A percentile compares a stretch with the other conserved stretches of the same genome.
phyloP scores from a whole-genome alignment of 2,888 invertebrate species.

The Ganaspis brasiliensis region DNA sequence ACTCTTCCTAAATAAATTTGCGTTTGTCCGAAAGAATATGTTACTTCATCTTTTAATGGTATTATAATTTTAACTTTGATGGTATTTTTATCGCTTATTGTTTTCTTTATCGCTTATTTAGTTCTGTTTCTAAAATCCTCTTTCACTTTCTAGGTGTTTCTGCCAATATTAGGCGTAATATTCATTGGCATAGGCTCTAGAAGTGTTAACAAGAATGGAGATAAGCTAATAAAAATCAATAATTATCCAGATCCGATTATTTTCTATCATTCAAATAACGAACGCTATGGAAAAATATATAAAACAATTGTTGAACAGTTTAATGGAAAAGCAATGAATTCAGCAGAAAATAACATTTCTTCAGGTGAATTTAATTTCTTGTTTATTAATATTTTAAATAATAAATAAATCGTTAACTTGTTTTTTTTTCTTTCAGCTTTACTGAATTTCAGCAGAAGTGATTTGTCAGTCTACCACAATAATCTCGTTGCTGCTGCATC shows the following conservation, averaged over 20 bases:
- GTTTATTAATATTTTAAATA: not conserved
- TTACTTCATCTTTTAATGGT: constrained; percentile 71
- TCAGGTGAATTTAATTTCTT: not conserved
- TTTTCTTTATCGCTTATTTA: not conserved
- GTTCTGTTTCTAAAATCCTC: not conserved
- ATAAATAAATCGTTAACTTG: not conserved
- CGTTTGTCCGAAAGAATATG: constrained; percentile 74
- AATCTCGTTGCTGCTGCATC: constrained; percentile 81
- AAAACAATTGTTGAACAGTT: not conserved
- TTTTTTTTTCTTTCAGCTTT: constrained; percentile 78
- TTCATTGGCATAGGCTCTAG: constrained; percentile 65
- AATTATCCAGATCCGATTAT: constrained; percentile 71
- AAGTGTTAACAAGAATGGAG: constrained; percentile 67
- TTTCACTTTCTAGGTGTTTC: constrained; percentile 64
- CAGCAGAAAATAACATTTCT: not conserved
- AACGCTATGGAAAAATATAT: constrained; percentile 63
- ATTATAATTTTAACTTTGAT: constrained; percentile 8
- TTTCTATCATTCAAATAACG: constrained; percentile 68
- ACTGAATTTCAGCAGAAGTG: constrained; percentile 74
- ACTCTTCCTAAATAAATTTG: constrained; percentile 59
- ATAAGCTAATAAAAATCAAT: constrained; percentile 74
- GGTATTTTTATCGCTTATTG: not conserved
- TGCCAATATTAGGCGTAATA: constrained; percentile 74
- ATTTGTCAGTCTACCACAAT: constrained; percentile 80
- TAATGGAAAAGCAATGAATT: not conserved